These are phyloP conservation scores for Parambassis ranga DNA, from an alignment of 2,797 vertebrate species.

Conservation along the genomic window DNA sequence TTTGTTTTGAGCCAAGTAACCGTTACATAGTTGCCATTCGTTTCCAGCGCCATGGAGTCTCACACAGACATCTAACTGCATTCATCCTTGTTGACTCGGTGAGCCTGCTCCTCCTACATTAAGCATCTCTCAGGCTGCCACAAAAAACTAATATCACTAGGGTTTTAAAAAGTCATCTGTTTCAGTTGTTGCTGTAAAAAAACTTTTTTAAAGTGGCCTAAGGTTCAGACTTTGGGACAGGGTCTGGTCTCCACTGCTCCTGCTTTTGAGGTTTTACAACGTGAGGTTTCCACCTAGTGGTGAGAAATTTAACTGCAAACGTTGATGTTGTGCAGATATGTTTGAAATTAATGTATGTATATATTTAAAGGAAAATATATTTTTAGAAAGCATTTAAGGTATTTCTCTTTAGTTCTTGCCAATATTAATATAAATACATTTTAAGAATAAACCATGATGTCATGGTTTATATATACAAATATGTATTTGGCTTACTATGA, in stretches of 20 bases:
- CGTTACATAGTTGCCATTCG: constrained; percentile 80
- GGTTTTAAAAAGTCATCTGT: background rate
- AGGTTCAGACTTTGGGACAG: too few species aligned
- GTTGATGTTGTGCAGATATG: too few species aligned
- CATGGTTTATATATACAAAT: too few species aligned
- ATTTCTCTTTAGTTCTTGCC: background rate
- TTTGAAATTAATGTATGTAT: too few species aligned
- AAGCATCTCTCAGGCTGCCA: background rate
- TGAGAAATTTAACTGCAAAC: background rate
- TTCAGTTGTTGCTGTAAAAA: too few species aligned
- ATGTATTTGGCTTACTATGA: too few species aligned
- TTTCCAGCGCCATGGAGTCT: constrained; percentile 82
- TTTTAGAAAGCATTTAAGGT: too few species aligned
- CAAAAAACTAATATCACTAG: background rate
- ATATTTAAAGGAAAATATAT: too few species aligned
- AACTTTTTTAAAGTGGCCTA: too few species aligned
- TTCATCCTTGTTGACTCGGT: constrained; percentile 90
- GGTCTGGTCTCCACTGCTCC: too few species aligned
- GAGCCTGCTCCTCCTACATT: constrained; percentile 13
- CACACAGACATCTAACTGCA: constrained; percentile 77
- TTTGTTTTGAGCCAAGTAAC: constrained; percentile 89
- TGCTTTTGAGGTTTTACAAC: background rate
- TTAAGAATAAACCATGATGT: background rate
- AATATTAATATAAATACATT: background rate
- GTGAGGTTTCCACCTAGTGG: constrained; percentile 29